A percentile compares a stretch with the other conserved stretches of the same genome.
Evolutionary conservation across 2,888 invertebrate genomes (phyloP).

Genomic region (Tillus elongatus): DNA sequence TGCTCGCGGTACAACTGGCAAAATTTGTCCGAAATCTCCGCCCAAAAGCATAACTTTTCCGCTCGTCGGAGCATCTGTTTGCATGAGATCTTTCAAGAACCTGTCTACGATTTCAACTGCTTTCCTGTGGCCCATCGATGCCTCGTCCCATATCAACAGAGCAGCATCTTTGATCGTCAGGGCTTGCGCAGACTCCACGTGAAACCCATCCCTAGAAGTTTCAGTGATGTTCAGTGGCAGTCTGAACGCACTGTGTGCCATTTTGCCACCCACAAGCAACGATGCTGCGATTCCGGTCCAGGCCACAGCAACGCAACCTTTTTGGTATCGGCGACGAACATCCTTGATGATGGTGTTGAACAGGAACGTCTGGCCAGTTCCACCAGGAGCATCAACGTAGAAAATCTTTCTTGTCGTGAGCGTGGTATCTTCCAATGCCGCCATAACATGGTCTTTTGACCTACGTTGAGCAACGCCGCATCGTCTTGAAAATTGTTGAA

Average conservation of each 20-base stretch:
- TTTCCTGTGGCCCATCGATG: constrained; percentile 14
- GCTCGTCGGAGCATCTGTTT: constrained; percentile 11
- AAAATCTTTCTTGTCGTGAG: no score
- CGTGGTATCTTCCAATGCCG: no score
- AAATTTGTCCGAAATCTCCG: constrained; percentile 21
- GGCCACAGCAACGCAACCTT: constrained; percentile 16
- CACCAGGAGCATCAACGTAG: no score
- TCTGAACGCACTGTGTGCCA: not conserved
- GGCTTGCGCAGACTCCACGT: no score
- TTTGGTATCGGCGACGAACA: no score
- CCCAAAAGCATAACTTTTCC: constrained; percentile 20
- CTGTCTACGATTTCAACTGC: constrained; percentile 15
- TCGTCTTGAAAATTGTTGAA: no score
- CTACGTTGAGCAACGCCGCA: no score
- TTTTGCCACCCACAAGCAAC: not conserved
- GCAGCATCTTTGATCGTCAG: not conserved
- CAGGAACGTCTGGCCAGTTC: constrained; percentile 36
- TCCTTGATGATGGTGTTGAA: constrained; percentile 24
- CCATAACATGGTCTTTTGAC: no score
- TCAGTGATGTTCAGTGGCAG: no score
- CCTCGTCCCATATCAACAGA: constrained; percentile 20
- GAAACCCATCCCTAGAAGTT: no score
- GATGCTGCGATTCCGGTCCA: no score
- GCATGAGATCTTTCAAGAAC: constrained; percentile 13
- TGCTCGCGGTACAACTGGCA: constrained; percentile 18